Percentiles rank a stretch among this genome's conserved stretches.
These are phyloP conservation scores for Girardinichthys multiradiatus DNA, from an alignment of 2,113 vertebrate genomes.

Conservation along the genomic window DNA sequence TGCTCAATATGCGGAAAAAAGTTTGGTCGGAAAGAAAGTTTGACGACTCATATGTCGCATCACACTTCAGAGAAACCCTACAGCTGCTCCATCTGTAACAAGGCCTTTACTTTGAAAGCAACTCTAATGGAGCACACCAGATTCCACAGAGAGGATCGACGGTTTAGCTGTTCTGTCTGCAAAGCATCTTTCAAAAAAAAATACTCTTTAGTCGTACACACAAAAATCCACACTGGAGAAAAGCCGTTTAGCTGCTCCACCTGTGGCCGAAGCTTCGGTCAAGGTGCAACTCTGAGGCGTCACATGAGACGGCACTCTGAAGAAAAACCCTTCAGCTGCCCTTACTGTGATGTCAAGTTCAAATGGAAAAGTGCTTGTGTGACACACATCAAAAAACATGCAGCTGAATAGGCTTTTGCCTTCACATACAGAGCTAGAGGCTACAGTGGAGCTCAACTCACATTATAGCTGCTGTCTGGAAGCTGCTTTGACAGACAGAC, in stretches of 20 bases:
- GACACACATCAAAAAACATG: too few species aligned
- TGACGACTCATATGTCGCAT: neutral
- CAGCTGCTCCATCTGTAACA: neutral
- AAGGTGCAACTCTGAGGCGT: neutral
- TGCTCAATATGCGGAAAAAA: neutral
- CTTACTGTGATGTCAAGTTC: too few species aligned
- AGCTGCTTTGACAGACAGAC: too few species aligned
- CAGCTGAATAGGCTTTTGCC: too few species aligned
- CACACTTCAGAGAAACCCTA: neutral
- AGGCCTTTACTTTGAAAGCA: neutral
- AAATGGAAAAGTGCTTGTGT: too few species aligned
- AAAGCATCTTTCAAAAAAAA: neutral
- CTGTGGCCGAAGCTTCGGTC: neutral
- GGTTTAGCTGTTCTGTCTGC: slow-evolving; percentile 8
- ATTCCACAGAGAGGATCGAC: slow-evolving; percentile 1
- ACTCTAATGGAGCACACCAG: neutral
- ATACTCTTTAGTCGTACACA: neutral
- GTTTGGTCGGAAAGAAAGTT: neutral
- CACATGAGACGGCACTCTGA: neutral
- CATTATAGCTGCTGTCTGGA: too few species aligned
- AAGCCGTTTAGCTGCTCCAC: neutral
- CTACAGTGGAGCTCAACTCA: too few species aligned
- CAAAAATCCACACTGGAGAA: neutral
- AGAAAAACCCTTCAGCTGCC: neutral
- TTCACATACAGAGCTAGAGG: too few species aligned